A percentile compares a stretch with the other conserved stretches of the same genome.
phyloP scores from a whole-genome alignment of 2,888 invertebrate species.

The Conomelus anceps region DNA sequence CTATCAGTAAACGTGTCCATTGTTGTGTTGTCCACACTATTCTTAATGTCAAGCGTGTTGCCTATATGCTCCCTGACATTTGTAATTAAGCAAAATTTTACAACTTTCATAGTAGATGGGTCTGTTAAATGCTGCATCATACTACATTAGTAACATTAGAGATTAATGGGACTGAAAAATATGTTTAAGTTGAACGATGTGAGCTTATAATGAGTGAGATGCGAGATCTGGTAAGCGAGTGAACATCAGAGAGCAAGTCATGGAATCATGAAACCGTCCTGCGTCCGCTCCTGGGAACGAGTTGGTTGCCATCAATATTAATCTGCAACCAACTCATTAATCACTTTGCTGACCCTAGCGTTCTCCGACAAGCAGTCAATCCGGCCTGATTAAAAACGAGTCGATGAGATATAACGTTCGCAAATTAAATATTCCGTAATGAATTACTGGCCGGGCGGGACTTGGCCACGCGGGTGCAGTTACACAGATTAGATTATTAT shows the following conservation, averaged over 20 bases:
- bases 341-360: background rate
- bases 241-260: background rate
- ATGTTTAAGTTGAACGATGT: background rate
- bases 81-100: no score
- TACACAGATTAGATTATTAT: background rate
- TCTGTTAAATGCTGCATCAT: no score
- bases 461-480: background rate
- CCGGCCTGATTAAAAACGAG: conserved; percentile 23
- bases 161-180: no score
- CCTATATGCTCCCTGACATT: no score
- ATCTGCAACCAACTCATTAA: background rate
- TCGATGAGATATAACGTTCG: conserved; percentile 22
- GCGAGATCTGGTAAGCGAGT: no score
- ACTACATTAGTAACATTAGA: no score
- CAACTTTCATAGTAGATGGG: no score
- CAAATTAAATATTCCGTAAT: conserved; percentile 24
- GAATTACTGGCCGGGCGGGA: conserved; percentile 13
- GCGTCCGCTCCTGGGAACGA: background rate
- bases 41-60: no score
- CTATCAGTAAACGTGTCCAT: no score
- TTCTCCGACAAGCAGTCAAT: background rate
- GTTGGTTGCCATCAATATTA: background rate
- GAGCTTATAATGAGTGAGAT: background rate
- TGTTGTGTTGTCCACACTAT: no score
- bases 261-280: background rate